Evolutionary conservation across 2,113 vertebrate species (phyloP), one percentile per base, ranked within the genome.

Genomic region (Genyomyrus donnyi): DNA sequence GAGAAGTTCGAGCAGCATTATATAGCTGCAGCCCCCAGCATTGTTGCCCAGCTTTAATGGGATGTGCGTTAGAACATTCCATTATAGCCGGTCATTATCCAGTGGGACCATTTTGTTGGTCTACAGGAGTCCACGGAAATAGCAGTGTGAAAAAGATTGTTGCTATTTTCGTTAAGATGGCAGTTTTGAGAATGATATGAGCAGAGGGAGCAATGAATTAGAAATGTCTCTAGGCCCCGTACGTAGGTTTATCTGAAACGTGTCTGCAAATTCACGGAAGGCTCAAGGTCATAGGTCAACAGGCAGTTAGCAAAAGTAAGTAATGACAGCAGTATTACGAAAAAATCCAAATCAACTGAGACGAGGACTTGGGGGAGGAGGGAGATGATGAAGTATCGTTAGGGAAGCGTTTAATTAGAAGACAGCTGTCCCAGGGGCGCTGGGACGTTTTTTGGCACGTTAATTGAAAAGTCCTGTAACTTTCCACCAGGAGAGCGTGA

Each of bases 401-500:
- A 87, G 39, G 27, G 85, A 52, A 52, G 46, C 85, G n/a, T 27
- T 87, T 87, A 87, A 87, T 87, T 53, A 52, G 85, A 35, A 87
- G 85, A 87, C 48, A 5, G 50, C 27, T 87, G 27, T 87, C 85
- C 85, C 85, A 19, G 50, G 50, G 50, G 85, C n/a, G 31, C 46
- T 21, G 50, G 50, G 21, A 87, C 50, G 0, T 39, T 53, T 56
- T 27, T 19, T 53, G 49, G 5, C 31, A 3, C 48, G 5, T 53
- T 87, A 87, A 87, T 87, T 56, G 85, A 87, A 87, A 87, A 87
- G 27, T 50, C 85, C 85, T 53, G 45, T 48, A 17, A 53, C 13
- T 87, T 87, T 53, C 27, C 48, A 48, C 49, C n/a, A 31, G 45
- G 27, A 53, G 49, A 48, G 49, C 49, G 27, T 52, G 49, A 53